A percentile compares a stretch with the other conserved stretches of the same genome.
Conservation (phyloP, 2,797 vertebrate species). For the Sebastes variabilis region DNA sequence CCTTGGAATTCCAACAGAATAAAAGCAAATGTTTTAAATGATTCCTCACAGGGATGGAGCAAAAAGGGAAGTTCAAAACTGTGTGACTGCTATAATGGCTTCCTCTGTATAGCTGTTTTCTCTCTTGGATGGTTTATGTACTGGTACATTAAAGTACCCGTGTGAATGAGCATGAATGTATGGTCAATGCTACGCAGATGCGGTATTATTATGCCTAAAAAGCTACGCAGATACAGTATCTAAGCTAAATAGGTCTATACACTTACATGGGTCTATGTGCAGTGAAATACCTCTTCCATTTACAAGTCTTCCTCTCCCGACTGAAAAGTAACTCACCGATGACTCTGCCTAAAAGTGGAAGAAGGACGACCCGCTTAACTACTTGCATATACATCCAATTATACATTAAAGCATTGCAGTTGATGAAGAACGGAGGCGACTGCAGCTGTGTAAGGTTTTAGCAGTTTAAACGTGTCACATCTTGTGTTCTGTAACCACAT, state of each 20-base stretch:
- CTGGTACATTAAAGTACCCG: constrained; percentile 12
- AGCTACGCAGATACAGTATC: constrained; percentile 30
- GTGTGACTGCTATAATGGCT: constrained; percentile 3
- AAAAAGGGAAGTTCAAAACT: constrained; percentile 1
- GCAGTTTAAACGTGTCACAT: constrained; percentile 40
- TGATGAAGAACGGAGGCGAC: not conserved
- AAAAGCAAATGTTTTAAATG: constrained; percentile 20
- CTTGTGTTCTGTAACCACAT: constrained; percentile 40
- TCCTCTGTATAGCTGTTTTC: not conserved
- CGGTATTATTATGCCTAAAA: constrained; percentile 30
- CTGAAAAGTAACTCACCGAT: constrained; percentile 8
- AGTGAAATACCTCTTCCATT: constrained; percentile 40
- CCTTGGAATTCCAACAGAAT: constrained; percentile 26
- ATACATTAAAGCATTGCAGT: not conserved
- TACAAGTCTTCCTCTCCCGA: not conserved
- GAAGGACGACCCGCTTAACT: constrained; percentile 21
- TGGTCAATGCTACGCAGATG: constrained; percentile 25
- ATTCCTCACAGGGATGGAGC: not conserved
- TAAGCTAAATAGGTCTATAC: constrained; percentile 38
- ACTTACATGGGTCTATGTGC: constrained; percentile 24
- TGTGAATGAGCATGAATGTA: constrained; percentile 47
- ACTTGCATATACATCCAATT: constrained; percentile 27
- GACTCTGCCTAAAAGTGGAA: constrained; percentile 7
- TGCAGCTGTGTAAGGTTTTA: not conserved
- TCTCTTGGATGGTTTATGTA: constrained; percentile 18